Percentiles rank a stretch among this genome's conserved stretches.
These are phyloP conservation scores for Porites rus DNA, from an alignment of 92 coral and sea anemone species.

Conservation along the genomic window DNA sequence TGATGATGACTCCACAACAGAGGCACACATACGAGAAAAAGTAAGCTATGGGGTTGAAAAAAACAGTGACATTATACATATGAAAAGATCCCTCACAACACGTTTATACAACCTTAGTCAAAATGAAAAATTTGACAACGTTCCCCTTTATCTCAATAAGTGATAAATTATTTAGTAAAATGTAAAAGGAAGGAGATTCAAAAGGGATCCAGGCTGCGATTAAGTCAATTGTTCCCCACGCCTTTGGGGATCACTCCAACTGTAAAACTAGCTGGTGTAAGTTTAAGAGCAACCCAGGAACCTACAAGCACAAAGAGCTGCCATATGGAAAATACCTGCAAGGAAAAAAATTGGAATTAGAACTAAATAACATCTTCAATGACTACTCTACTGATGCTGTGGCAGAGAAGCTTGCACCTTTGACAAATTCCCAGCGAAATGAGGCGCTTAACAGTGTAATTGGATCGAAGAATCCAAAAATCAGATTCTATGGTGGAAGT, in stretches of 20 bases:
- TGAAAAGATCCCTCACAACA: slow-evolving; percentile 26
- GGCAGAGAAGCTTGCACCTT: slow-evolving; percentile 51
- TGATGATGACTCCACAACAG: slow-evolving; percentile 82
- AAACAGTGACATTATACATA: neutral
- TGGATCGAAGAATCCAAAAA: slow-evolving; percentile 45
- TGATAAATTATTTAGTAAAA: slow-evolving; percentile 38
- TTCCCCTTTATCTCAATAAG: slow-evolving; percentile 39
- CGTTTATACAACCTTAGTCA: slow-evolving; percentile 21
- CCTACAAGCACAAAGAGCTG: slow-evolving; percentile 55
- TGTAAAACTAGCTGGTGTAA: slow-evolving; percentile 70
- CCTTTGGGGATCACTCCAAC: slow-evolving; percentile 70
- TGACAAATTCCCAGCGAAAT: slow-evolving; percentile 44
- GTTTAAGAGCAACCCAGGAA: slow-evolving; percentile 26
- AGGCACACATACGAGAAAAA: slow-evolving; percentile 52
- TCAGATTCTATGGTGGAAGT: slow-evolving; percentile 55
- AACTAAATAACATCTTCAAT: slow-evolving; percentile 30
- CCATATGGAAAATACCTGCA: slow-evolving; percentile 68
- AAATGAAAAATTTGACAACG: slow-evolving; percentile 38
- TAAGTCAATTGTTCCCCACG: slow-evolving; percentile 56
- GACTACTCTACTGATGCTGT: slow-evolving; percentile 62
- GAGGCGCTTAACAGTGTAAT: slow-evolving; percentile 53
- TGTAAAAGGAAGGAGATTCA: slow-evolving; percentile 55
- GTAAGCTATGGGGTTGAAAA: slow-evolving; percentile 44
- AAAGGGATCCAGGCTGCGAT: neutral
- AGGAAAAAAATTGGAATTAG: slow-evolving; percentile 47